Evolutionary conservation across 2,888 invertebrate genomes (phyloP).

Genomic region (Octonoba sinensis): DNA sequence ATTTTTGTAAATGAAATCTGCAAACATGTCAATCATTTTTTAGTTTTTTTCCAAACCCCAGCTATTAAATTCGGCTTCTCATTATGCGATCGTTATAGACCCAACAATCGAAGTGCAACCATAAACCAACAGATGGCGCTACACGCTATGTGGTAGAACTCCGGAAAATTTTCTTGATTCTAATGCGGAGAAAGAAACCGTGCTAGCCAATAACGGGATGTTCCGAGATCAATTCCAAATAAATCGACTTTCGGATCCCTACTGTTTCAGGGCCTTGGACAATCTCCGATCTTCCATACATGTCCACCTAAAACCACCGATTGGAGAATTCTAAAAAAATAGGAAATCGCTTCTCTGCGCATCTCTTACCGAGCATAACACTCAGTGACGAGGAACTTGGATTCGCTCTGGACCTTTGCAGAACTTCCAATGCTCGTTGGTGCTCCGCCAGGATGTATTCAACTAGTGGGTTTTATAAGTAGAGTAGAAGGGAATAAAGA

Average conservation of each 20-base stretch:
- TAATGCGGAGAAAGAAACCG: conserved; percentile 1
- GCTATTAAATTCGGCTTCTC: too few relatives aligned
- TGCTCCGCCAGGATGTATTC: conserved; percentile 27
- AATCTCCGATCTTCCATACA: too few relatives aligned
- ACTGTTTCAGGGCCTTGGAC: not conserved
- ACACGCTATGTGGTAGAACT: too few relatives aligned
- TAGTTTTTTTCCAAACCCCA: too few relatives aligned
- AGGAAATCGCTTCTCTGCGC: conserved; percentile 15
- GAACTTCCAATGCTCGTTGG: not conserved
- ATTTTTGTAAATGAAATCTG: too few relatives aligned
- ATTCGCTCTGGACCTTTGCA: conserved; percentile 4
- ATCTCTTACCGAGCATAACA: conserved; percentile 44
- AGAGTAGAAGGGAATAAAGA: conserved; percentile 1
- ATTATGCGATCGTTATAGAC: too few relatives aligned
- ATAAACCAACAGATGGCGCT: conserved; percentile 30
- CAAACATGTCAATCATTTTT: too few relatives aligned
- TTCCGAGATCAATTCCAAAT: conserved; percentile 6
- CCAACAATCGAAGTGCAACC: too few relatives aligned
- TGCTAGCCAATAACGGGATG: conserved; percentile 29
- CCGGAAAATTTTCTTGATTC: not conserved
- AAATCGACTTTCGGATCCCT: conserved; percentile 4
- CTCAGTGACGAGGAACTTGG: not conserved
- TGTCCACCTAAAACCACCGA: too few relatives aligned
- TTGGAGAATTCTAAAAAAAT: too few relatives aligned
- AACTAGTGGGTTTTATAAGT: conserved; percentile 52